Evolutionary conservation across 1,140 invertebrate genomes (phyloP).

Genomic region (Zaprionus taronus): DNA sequence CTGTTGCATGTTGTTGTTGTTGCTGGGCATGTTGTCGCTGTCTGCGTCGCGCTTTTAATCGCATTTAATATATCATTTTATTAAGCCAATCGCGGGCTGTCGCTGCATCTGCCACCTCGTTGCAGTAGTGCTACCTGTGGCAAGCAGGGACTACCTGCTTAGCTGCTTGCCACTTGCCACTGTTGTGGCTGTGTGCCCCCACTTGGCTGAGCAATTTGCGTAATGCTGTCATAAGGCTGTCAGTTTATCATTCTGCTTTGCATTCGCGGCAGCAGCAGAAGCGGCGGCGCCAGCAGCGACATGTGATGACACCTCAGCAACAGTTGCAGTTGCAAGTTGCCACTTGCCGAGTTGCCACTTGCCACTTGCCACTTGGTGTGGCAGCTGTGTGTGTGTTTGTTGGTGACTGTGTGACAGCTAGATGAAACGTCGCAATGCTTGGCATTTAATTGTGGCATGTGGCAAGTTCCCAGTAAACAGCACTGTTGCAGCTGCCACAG

Average conservation of each 20-base stretch:
- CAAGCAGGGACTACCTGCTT: conserved; percentile 42
- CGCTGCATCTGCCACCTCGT: conserved; percentile 33
- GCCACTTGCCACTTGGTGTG: conserved; percentile 15
- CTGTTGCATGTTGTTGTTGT: conserved; percentile 34
- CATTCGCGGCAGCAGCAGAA: conserved; percentile 34
- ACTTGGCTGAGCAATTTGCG: conserved; percentile 67
- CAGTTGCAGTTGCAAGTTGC: not conserved
- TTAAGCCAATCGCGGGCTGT: conserved; percentile 73
- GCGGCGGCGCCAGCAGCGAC: conserved; percentile 71
- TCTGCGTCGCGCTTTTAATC: conserved; percentile 72
- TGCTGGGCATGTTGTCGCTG: conserved; percentile 32
- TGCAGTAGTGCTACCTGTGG: not conserved
- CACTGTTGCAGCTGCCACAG: conserved; percentile 7
- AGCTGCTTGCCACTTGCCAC: conserved; percentile 22
- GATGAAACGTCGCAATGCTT: conserved; percentile 37
- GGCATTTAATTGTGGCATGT: conserved; percentile 71
- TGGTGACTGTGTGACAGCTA: conserved; percentile 23
- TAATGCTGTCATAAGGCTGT: conserved; percentile 81
- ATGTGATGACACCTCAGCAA: conserved; percentile 74
- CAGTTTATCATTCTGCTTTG: conserved; percentile 73
- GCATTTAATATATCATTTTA: conserved; percentile 84
- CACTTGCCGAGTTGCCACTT: conserved; percentile 26
- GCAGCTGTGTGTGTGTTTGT: not conserved
- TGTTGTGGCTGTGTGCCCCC: not conserved
- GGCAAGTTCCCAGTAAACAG: conserved; percentile 52